A percentile compares a stretch with the other conserved stretches of the same genome.
Conservation (phyloP, 2,113 vertebrate species). For the Pholis gunnellus region DNA sequence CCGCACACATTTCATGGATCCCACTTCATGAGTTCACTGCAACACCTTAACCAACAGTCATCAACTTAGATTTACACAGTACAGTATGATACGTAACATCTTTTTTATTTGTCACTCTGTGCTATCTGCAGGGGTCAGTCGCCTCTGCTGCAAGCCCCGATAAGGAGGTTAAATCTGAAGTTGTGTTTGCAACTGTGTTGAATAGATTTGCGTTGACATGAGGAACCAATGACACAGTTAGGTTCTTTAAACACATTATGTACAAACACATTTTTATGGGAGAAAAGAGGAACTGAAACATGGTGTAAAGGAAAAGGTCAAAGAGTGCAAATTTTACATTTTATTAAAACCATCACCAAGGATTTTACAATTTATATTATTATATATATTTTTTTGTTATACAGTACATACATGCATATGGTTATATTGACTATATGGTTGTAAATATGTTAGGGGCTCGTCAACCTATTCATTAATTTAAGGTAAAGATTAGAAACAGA, state of each 20-base stretch:
- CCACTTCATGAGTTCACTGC: neutral
- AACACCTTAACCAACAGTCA: neutral
- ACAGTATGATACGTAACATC: neutral
- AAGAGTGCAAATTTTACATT: neutral
- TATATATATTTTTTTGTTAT: neutral
- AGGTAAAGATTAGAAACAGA: neutral
- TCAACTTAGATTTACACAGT: neutral
- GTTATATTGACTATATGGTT: neutral
- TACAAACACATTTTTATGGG: too few relatives aligned
- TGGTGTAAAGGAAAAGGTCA: neutral
- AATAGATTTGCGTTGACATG: slow-evolving; percentile 8
- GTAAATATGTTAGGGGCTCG: neutral
- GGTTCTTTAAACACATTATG: slow-evolving; percentile 12
- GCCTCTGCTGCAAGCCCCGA: slow-evolving; percentile 22
- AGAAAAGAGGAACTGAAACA: neutral
- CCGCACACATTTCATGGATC: neutral
- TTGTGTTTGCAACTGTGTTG: slow-evolving; percentile 22
- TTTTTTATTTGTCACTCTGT: neutral
- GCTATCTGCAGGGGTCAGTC: neutral
- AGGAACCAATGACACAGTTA: neutral
- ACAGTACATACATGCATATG: neutral
- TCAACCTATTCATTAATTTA: neutral
- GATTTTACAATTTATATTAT: neutral
- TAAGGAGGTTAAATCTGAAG: slow-evolving; percentile 17
- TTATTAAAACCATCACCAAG: neutral